A percentile compares a stretch with the other conserved stretches of the same genome.
Conservation (phyloP, 2,113 vertebrate species). For the Tapirus terrestris region DNA sequence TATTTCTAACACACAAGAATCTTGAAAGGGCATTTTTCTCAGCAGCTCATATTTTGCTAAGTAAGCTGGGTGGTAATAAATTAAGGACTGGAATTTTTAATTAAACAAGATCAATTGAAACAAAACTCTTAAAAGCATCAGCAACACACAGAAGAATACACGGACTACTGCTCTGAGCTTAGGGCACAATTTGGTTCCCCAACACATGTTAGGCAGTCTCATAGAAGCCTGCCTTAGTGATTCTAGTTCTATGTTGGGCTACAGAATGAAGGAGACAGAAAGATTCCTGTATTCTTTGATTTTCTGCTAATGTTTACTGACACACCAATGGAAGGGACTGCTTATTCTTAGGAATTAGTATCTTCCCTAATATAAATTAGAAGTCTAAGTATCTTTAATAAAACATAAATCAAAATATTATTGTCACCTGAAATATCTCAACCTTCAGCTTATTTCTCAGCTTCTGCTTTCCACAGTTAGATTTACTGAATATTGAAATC, state of each 20-base stretch:
- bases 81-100: not conserved
- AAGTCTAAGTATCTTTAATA: not conserved
- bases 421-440: not conserved
- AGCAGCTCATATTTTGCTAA: not conserved
- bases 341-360: not conserved
- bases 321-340: not conserved
- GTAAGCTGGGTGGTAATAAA: not conserved
- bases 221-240: not conserved
- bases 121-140: not conserved
- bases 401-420: not conserved
- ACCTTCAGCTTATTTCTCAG: not conserved
- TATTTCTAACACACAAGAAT: not conserved
- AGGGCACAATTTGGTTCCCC: not conserved
- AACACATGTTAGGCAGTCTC: not conserved
- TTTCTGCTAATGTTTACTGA: not conserved
- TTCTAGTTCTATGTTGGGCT: not conserved
- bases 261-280: not conserved
- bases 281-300: not conserved
- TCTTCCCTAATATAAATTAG: not conserved
- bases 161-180: not conserved
- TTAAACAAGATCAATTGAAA: not conserved
- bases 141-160: not conserved
- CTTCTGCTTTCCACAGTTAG: not conserved
- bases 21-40: not conserved
- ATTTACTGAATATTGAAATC: not conserved